Evolutionary conservation across 2,113 vertebrate genomes (phyloP).

Genomic region (Alethe diademata): DNA sequence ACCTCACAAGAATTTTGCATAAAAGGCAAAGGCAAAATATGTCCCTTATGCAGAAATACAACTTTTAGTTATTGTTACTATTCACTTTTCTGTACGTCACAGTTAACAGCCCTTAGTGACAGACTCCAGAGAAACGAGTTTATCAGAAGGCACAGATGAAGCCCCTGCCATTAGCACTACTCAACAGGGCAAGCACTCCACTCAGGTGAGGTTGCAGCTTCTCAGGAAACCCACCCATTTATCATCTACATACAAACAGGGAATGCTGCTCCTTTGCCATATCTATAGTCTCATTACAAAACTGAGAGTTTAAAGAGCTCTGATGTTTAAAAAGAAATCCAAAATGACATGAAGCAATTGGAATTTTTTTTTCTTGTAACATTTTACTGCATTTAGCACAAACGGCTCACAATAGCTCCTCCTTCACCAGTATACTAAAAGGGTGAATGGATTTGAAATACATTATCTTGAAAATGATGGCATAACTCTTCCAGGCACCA

Average conservation of each 20-base stretch:
- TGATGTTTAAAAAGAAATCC: not conserved
- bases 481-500: not conserved
- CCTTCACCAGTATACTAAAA: not conserved
- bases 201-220: not conserved
- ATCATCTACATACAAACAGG: not conserved
- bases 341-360: not conserved
- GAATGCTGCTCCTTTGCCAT: not conserved
- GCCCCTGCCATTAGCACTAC: not conserved
- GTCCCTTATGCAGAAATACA: rapidly evolving
- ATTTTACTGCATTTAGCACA: not conserved
- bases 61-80: not conserved
- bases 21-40: not conserved
- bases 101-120: not conserved
- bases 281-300: not conserved
- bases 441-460: not conserved
- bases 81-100: not conserved
- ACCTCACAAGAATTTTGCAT: not conserved
- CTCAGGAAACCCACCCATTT: not conserved
- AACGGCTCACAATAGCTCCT: not conserved
- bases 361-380: not conserved
- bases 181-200: not conserved
- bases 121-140: not conserved
- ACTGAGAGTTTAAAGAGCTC: not conserved
- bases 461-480: not conserved
- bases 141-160: not conserved